These are phyloP conservation scores for Araneus ventricosus DNA, from an alignment of 1,140 invertebrate genomes.

Conservation along the genomic window DNA sequence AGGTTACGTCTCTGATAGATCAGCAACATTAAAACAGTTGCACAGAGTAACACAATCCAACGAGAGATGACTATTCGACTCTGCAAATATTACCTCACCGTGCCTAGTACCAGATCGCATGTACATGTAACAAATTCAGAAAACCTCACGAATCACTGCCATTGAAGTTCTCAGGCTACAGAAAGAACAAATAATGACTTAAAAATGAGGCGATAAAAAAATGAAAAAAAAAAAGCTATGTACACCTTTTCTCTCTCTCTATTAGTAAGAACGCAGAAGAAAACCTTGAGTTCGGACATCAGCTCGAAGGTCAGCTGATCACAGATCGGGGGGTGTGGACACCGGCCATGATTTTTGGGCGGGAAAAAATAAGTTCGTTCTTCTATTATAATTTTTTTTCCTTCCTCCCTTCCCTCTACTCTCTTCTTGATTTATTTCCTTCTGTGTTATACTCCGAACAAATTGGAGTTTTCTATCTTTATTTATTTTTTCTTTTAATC, in stretches of 20 bases:
- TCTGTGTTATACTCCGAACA: slow-evolving; percentile 43
- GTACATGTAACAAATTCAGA: not conserved
- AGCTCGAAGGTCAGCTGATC: slow-evolving; percentile 59
- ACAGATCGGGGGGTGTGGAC: slow-evolving; percentile 41
- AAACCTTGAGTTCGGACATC: slow-evolving; percentile 62
- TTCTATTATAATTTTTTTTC: slow-evolving; percentile 13
- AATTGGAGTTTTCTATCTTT: not conserved
- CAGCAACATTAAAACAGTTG: not conserved
- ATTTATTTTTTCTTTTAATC: not conserved
- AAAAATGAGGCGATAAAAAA: not conserved
- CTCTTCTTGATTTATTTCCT: slow-evolving; percentile 53
- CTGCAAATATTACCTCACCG: not conserved
- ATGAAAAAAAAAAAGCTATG: not conserved
- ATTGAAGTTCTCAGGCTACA: not conserved
- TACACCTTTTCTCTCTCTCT: not conserved
- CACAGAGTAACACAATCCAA: not conserved
- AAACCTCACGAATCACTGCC: not conserved
- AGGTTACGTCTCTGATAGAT: too few species aligned
- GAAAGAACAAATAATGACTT: slow-evolving; percentile 44
- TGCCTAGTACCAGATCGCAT: not conserved
- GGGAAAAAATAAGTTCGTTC: slow-evolving; percentile 58
- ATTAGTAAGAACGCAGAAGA: slow-evolving; percentile 7
- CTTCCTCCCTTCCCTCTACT: not conserved
- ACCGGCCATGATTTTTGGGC: slow-evolving; percentile 64
- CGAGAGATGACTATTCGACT: not conserved